These are phyloP conservation scores for Lutraria rhynchaena DNA, from an alignment of 1,140 invertebrate species.

Conservation along the genomic window DNA sequence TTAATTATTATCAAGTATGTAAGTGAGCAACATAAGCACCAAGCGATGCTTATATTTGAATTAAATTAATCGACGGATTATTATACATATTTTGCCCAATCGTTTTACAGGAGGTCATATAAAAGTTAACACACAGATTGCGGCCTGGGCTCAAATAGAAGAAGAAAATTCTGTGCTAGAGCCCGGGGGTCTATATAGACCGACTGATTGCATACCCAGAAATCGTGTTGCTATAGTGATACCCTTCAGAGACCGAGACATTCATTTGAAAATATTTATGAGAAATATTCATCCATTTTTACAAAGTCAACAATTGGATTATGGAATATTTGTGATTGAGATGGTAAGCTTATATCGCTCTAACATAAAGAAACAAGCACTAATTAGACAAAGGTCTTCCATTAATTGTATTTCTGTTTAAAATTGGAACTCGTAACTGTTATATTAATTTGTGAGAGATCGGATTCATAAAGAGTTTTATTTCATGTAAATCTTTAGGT, in stretches of 20 bases:
- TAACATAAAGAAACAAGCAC: neutral
- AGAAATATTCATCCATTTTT: constrained; percentile 75
- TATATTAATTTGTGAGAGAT: too few species aligned
- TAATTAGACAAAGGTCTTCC: neutral
- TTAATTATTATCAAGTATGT: neutral
- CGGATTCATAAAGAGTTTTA: too few species aligned
- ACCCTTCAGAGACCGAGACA: constrained; percentile 74
- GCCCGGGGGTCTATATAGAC: constrained; percentile 66
- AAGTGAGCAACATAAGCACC: neutral
- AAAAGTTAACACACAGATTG: constrained; percentile 18
- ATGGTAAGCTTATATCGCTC: constrained; percentile 70
- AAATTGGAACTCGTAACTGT: too few species aligned
- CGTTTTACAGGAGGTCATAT: constrained; percentile 40
- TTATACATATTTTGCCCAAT: too few species aligned
- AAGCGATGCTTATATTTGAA: neutral
- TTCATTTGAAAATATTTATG: constrained; percentile 75
- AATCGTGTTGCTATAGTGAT: constrained; percentile 74
- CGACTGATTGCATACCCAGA: constrained; percentile 63
- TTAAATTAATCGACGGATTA: neutral
- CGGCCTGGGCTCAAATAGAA: constrained; percentile 43
- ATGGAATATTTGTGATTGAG: constrained; percentile 75
- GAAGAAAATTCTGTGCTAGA: constrained; percentile 1
- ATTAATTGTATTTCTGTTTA: neutral
- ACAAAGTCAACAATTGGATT: constrained; percentile 73
- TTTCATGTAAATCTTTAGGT: too few species aligned